Base-by-base conservation (phyloP, 2,113 vertebrate species). In the Plecturocebus donacophilus region DNA sequence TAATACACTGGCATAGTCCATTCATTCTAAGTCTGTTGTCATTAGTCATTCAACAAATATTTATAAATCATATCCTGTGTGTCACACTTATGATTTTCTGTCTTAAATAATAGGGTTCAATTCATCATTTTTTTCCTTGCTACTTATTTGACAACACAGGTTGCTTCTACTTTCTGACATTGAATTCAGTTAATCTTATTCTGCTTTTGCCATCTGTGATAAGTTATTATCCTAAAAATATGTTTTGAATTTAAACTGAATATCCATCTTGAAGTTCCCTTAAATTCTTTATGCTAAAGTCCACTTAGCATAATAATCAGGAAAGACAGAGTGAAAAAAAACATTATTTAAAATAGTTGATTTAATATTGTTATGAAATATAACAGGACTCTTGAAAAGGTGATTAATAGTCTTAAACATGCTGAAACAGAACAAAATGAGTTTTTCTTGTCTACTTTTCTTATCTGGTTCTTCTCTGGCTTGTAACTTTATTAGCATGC, bases 11-110 rank as follows among this genome's bases (percentile, higher is more conserved):
- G 7, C 19, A 64, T 42, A 71, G 35, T n/a, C 21, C 45, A 17
- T 66, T 86, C n/a, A 71, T 77, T 38, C 56, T 85, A 58, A 47
- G 1, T 42, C n/a, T 95, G 3, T 87, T 73, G 35, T 68, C 30
- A 71, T 91, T 92, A 87, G 96, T 80, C 25, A 80, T 90, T 88
- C 58, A 94, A n/a, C 30, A 80, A 42, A 68, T 82, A 68, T 91
- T 70, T 87, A 17, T 64, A 85, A 83, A 93, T 45, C n/a, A 17
- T 0, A n/a, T 71, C 25, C 17, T 45, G 2, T 52, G 35, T 75
- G 5, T 85, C 75, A 76, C 5, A 71, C 17, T 77, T 81, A 45
- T 0, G 4, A 49, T 86, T 91, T 86, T 90, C 30, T 86, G 13
- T 32, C n/a, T 45, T 89, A 35, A 82, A 35, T 20, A 9, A 47